Evolutionary conservation across 2,797 vertebrate genomes (phyloP), one percentile per base, ranked within the genome.

Genomic region (Chelmon rostratus): DNA sequence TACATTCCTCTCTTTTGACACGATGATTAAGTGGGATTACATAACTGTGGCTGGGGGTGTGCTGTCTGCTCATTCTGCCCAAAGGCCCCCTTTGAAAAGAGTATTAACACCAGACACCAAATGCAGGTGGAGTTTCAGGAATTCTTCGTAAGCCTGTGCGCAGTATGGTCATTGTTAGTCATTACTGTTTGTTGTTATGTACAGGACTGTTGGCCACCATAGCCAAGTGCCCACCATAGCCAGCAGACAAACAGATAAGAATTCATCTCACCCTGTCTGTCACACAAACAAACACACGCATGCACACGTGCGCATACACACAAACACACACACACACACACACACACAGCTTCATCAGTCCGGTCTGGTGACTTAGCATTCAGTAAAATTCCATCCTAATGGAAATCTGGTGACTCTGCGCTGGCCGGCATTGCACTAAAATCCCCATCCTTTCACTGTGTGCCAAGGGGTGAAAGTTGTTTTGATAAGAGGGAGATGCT

Each of bases 401-500:
- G 58, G 74, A 74, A 92, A 90, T 88, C 87, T 90, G 86, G 90
- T 93, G 92, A 94, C 85, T 85, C 75, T 78, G 87, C 70, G 13
- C 67, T 44, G 54, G 64, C 69, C 33, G 35, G 74, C 8, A 56
- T 67, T 73, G 49, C 49, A 79, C 76, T 86, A 74, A 88, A 89
- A 89, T 57, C 82, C 88, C 37, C 0, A 13, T 89, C 82, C 73
- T 85, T 92, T 91, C 84, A 90, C 42, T 18, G 33, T 21, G 62
- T 77, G 90, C 86, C 89, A 89, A 86, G 65, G 42, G 68, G 35
- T 54, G 53, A 81, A 73, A 67, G 68, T 57, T 81, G 84, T 89
- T 91, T 92, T 89, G 81, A 90, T 84, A 88, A 68, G 77, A 74
- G 31, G 38, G 65, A 77, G 31, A 85, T 71, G 68, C 28, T 52